phyloP scores from a whole-genome alignment of 2,797 vertebrate species.

The Phrynocephalus vlangalii region DNA sequence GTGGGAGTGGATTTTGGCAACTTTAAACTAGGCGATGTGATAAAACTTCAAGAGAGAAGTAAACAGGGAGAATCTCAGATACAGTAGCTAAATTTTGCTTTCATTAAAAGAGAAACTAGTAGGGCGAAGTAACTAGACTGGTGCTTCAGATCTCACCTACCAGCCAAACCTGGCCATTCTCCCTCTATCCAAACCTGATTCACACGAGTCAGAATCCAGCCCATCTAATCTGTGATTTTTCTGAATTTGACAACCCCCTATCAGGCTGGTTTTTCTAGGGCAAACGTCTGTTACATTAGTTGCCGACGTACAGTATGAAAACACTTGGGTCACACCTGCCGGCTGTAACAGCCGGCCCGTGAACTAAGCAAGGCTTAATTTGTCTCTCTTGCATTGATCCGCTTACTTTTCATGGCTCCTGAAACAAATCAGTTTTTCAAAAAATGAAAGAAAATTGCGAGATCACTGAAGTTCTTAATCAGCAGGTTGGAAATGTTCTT shows the following conservation, averaged over 20 bases:
- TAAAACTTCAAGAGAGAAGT: too few species aligned
- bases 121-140: too few species aligned
- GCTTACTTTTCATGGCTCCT: conserved; percentile 22
- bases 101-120: too few species aligned
- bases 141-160: too few species aligned
- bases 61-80: too few species aligned
- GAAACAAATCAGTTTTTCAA: conserved; percentile 59
- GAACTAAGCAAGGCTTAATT: conserved; percentile 40
- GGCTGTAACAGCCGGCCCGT: conserved; percentile 50
- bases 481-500: conserved; percentile 66
- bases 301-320: conserved; percentile 19
- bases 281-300: conserved; percentile 19
- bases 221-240: too few species aligned
- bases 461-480: conserved; percentile 61
- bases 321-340: conserved; percentile 67
- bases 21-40: too few species aligned
- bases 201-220: too few species aligned
- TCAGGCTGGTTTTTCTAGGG: conserved; percentile 42
- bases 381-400: conserved; percentile 47
- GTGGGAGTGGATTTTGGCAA: not conserved
- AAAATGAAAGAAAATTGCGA: conserved; percentile 69
- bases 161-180: too few species aligned
- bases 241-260: conserved; percentile 7
- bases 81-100: too few species aligned
- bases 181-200: too few species aligned